A percentile compares a stretch with the other conserved stretches of the same genome.
phyloP scores from a whole-genome alignment of 2,888 invertebrate genomes.

The Morpho achilles region DNA sequence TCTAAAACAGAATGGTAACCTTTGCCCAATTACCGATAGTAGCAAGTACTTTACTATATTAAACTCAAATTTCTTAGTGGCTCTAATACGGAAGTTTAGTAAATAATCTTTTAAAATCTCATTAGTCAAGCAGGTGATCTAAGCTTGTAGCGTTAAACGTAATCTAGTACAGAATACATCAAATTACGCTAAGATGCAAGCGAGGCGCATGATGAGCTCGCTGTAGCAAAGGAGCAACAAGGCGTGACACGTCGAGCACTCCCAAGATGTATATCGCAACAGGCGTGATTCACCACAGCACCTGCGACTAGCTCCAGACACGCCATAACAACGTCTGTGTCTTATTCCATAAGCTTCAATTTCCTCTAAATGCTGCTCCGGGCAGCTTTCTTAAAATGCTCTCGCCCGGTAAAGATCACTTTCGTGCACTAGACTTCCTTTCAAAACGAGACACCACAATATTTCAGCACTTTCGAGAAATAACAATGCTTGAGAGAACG shows the following conservation, averaged over 20 bases:
- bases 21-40: too few species aligned
- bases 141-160: slow-evolving; percentile 7
- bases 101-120: not conserved
- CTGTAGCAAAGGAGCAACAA: slow-evolving; percentile 49
- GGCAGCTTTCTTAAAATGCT: slow-evolving; percentile 45
- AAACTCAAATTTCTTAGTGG: not conserved
- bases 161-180: slow-evolving; percentile 17
- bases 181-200: slow-evolving; percentile 30
- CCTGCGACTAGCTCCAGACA: slow-evolving; percentile 46
- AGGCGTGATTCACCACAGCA: slow-evolving; percentile 68
- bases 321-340: slow-evolving; percentile 35
- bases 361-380: slow-evolving; percentile 45
- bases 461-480: slow-evolving; percentile 71
- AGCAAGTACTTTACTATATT: too few species aligned
- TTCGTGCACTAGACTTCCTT: slow-evolving; percentile 48
- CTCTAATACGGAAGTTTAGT: not conserved
- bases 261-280: slow-evolving; percentile 62
- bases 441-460: slow-evolving; percentile 55
- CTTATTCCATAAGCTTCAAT: slow-evolving; percentile 31
- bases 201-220: slow-evolving; percentile 32
- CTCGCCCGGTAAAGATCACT: slow-evolving; percentile 51
- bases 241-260: slow-evolving; percentile 54
- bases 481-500: slow-evolving; percentile 67
- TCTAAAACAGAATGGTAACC: too few species aligned
- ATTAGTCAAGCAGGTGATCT: slow-evolving; percentile 9